phyloP scores from a whole-genome alignment of 2,888 invertebrate genomes.

The Bimastos eiseni region DNA sequence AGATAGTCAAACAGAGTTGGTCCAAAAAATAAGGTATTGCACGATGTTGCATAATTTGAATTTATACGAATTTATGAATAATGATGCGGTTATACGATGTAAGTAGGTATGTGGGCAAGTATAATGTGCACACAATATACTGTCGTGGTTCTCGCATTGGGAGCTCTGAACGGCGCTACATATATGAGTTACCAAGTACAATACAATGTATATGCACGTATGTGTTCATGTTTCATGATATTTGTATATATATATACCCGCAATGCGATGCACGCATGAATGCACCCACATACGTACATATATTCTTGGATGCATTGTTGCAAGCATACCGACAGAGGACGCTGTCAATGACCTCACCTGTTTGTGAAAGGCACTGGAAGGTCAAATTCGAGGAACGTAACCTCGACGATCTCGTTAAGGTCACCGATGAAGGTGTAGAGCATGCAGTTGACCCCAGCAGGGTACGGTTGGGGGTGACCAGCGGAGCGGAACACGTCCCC shows the following conservation, averaged over 20 bases:
- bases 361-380: constrained; percentile 15
- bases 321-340: neutral
- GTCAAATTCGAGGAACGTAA: constrained; percentile 28
- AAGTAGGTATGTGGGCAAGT: neutral
- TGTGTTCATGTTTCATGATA: neutral
- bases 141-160: no score
- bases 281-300: neutral
- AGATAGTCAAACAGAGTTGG: no score
- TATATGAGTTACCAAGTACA: no score
- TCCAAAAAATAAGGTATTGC: neutral
- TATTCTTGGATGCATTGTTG: neutral
- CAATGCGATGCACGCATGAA: no score
- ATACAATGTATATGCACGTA: neutral
- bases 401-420: constrained; percentile 29
- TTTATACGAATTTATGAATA: no score
- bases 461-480: constrained; percentile 26
- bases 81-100: neutral
- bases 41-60: neutral
- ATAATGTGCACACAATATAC: constrained; percentile 17
- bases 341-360: neutral
- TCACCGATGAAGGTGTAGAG: constrained; percentile 21
- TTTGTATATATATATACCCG: neutral
- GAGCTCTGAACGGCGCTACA: no score
- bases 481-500: neutral
- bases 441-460: constrained; percentile 24